These are phyloP conservation scores for Aphodius granarius DNA, from an alignment of 2,888 invertebrate genomes.

Conservation along the genomic window DNA sequence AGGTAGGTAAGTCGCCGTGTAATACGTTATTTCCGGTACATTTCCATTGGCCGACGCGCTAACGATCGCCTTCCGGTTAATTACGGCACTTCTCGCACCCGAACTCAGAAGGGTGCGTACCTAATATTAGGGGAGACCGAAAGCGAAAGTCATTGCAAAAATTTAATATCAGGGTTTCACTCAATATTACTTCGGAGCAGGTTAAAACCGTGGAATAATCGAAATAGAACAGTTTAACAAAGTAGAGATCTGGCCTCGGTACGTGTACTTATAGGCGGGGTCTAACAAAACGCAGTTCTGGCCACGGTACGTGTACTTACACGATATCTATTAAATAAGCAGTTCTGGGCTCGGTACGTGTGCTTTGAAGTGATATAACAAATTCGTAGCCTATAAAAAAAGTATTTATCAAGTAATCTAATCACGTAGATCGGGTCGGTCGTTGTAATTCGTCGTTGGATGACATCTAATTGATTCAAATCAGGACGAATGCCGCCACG, in stretches of 20 bases:
- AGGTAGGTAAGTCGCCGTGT: constrained; percentile 30
- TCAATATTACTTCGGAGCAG: too few species aligned
- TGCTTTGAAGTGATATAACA: too few species aligned
- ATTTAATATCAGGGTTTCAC: too few species aligned
- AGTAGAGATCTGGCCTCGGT: too few species aligned
- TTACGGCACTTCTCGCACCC: constrained; percentile 19
- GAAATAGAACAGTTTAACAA: too few species aligned
- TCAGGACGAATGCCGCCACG: not conserved
- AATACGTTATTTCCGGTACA: constrained; percentile 38
- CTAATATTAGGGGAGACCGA: not conserved
- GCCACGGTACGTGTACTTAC: too few species aligned
- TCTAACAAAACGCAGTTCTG: too few species aligned
- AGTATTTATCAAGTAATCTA: not conserved
- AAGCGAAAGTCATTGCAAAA: not conserved
- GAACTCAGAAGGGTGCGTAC: not conserved
- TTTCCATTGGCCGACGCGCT: constrained; percentile 35
- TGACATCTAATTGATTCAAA: not conserved
- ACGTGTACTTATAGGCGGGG: too few species aligned
- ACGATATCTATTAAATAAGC: too few species aligned
- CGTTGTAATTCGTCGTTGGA: not conserved
- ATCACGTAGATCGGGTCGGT: not conserved
- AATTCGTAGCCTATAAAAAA: too few species aligned
- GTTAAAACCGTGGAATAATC: too few species aligned
- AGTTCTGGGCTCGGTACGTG: too few species aligned
- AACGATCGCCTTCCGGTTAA: constrained; percentile 38